Base-by-base conservation (phyloP, 2,113 vertebrate species). In the Onychostruthus taczanowskii region DNA sequence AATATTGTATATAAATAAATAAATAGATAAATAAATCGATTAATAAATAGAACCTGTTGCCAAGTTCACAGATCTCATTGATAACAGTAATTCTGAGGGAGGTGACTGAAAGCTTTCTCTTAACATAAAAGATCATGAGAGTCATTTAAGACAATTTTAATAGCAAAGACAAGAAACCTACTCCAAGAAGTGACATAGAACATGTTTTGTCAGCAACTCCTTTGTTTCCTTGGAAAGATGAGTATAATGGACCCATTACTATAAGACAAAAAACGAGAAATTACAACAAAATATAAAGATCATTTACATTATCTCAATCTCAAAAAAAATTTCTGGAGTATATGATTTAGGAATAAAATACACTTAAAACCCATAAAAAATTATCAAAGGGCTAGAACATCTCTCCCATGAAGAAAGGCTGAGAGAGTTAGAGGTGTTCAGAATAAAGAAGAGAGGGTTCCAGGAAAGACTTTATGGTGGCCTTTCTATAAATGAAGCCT, bases 401-500 rank as follows among this genome's bases (percentile, higher is more conserved):
- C 20, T 79, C n/a, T 63, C 19, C 13, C 27, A 1, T n/a, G 16
- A 9, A 35, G 20, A 86, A 26, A 83, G 37, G 21, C 59, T 27
- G 50, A 61, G 49, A 41, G 13, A 89, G 20, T 2, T 66, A 31
- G 1, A 4, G 5, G 8, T 53, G 11, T 77, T 87, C 23, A 47
- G 23, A 20, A 17, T 7, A 24, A 21, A 58, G 33, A 81, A 70
- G 33, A 72, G 13, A 82, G 62, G 28, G 43, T 17, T 92, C 7
- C 1, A 1, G 7, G 7, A 10, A 39, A 75, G 13, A 63, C 13
- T 15, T 70, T n/a, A 23, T 0, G 17, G n/a, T 0, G 1, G 26
- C 35, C 47, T 66, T 41, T 26, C 33, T 26, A 6, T 28, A 77
- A 5, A 17, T 47, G 13, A 44, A 20, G 41, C 37, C 39, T 61